A percentile compares a stretch with the other conserved stretches of the same genome.
Conservation (phyloP, 2,888 invertebrate species). For the Aplocera efformata region DNA sequence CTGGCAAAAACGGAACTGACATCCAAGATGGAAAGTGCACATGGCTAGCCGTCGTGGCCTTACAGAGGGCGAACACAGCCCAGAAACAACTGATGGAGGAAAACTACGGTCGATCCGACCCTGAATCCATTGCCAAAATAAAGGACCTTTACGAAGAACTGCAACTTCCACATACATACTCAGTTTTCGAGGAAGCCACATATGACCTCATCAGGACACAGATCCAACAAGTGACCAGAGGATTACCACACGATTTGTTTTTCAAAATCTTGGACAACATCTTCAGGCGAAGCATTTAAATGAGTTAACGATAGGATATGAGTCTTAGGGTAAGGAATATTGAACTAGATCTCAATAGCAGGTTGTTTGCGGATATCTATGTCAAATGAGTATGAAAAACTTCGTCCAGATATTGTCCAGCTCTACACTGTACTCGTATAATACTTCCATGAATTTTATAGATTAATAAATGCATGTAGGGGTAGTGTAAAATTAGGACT, state of each 20-base stretch:
- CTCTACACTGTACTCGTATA: neutral
- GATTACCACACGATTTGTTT: constrained; percentile 90
- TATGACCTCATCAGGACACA: constrained; percentile 90
- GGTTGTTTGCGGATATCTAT: constrained; percentile 27
- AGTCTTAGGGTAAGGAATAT: constrained; percentile 16
- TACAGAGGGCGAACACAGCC: constrained; percentile 86
- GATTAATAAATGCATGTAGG: neutral
- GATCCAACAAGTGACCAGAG: constrained; percentile 91
- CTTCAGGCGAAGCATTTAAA: constrained; percentile 85
- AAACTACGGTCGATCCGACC: constrained; percentile 86
- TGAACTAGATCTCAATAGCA: constrained; percentile 25
- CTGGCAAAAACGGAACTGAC: constrained; percentile 95
- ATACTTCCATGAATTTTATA: no score
- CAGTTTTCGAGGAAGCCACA: constrained; percentile 90
- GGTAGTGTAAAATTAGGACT: neutral
- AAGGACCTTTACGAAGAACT: constrained; percentile 89
- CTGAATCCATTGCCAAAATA: constrained; percentile 83
- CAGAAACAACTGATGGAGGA: constrained; percentile 88
- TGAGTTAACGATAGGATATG: constrained; percentile 7
- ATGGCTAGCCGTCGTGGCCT: constrained; percentile 95
- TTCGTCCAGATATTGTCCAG: constrained; percentile 4
- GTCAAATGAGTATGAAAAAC: constrained; percentile 6
- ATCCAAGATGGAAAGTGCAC: constrained; percentile 98
- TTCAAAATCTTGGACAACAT: constrained; percentile 90
- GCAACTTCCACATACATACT: constrained; percentile 87